Conservation (phyloP, 2,113 vertebrate genomes). For the Nothoprocta pentlandii region DNA sequence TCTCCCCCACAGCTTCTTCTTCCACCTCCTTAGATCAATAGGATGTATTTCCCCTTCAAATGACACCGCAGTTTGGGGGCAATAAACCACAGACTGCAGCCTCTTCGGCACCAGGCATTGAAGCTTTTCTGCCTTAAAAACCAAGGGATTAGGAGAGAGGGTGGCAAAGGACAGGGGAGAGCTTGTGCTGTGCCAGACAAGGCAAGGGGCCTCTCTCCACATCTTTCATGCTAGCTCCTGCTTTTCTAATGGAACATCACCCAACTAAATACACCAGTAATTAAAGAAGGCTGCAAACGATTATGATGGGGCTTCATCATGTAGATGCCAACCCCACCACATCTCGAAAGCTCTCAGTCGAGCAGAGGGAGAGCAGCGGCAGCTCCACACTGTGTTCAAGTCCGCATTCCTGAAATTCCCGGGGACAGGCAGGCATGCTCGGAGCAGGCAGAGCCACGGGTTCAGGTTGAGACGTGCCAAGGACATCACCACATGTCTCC, state of each 20-base stretch:
- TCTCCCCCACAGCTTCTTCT: not conserved
- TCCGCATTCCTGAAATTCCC: slow-evolving; percentile 65
- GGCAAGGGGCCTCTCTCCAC: not conserved
- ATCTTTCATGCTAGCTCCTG: slow-evolving; percentile 27
- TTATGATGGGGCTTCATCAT: slow-evolving; percentile 42
- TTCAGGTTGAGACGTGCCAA: slow-evolving; percentile 10
- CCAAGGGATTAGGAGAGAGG: not conserved
- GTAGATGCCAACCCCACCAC: not conserved
- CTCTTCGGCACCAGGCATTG: not conserved
- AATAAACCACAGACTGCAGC: not conserved
- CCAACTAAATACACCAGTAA: slow-evolving; percentile 63
- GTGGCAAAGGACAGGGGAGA: not conserved
- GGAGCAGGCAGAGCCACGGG: not conserved
- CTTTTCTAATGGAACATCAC: slow-evolving; percentile 49
- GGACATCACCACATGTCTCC: not conserved
- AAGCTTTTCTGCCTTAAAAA: not conserved
- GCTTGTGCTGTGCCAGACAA: not conserved
- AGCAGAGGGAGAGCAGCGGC: not conserved
- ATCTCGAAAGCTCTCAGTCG: slow-evolving; percentile 28
- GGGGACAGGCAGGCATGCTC: rapidly evolving
- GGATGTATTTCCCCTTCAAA: not conserved
- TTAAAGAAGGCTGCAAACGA: slow-evolving; percentile 54
- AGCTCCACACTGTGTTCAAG: not conserved
- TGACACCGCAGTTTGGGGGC: not conserved
- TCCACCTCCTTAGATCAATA: not conserved